Conservation (phyloP, 2,797 vertebrate genomes). For the Gymnothorax javanicus region DNA sequence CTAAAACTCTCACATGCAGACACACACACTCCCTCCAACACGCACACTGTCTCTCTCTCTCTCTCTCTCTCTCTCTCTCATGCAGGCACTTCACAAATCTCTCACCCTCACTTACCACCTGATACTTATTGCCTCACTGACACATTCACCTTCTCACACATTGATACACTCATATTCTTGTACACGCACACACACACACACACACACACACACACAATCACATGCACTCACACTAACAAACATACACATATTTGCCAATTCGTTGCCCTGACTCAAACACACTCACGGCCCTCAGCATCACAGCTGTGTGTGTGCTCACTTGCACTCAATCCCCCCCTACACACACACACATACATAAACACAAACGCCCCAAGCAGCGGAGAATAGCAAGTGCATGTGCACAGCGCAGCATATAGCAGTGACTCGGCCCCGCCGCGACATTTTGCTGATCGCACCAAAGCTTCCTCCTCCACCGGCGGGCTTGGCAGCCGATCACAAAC, state of each 20-base stretch:
- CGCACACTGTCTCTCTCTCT: neutral
- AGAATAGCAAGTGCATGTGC: conserved; percentile 26
- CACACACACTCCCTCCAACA: too few relatives aligned
- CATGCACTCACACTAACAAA: neutral
- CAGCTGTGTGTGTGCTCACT: conserved; percentile 5
- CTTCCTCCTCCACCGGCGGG: conserved; percentile 71
- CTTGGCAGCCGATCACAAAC: conserved; percentile 71
- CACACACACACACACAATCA: neutral
- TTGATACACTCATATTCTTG: neutral
- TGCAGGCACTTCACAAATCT: neutral
- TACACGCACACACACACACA: neutral
- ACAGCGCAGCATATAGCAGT: conserved; percentile 46
- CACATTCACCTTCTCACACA: neutral
- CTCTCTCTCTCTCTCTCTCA: too few relatives aligned
- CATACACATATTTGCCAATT: neutral
- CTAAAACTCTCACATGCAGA: neutral
- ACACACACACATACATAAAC: too few relatives aligned
- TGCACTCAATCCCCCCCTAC: conserved; percentile 49
- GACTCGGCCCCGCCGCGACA: conserved; percentile 68
- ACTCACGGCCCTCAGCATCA: neutral
- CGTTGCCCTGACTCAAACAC: neutral
- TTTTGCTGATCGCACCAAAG: conserved; percentile 70
- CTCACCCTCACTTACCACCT: neutral
- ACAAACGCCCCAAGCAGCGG: conserved; percentile 61
- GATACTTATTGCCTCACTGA: neutral